Base-by-base conservation (phyloP, 1,140 invertebrate species). In the Dendroctonus ponderosae region DNA sequence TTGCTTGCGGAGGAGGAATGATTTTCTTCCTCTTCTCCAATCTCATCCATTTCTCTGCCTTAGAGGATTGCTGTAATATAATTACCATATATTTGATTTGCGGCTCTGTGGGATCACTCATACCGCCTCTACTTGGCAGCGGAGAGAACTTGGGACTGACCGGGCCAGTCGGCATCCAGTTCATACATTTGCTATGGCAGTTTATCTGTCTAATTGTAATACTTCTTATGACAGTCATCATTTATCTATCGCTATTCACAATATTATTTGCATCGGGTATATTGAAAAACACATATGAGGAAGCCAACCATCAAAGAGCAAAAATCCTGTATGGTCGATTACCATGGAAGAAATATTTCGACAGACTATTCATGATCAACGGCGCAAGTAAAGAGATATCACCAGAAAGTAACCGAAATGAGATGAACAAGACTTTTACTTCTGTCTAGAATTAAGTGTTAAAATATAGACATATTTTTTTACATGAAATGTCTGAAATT, bases 1-100 rank as follows among this genome's bases (percentile, higher is more conserved):
- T 74, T 48, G 56, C 71, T 44, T 63, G 58, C 43, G 26, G 68
- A 15, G 66, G 61, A 12, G 57, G 66, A 4, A 49, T 68, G 56
- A 37, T 65, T 37, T 70, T 66, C 43, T 74, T 71, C 46, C 50
- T 72, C 43, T 12, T 59, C 42, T 62, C 62, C 0, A 61, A 62
- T 42, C 53, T 69, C 8, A 48, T 72, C 43, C 69, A 71, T 49
- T 69, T 66, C 38, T 70, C 68, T 8, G 64, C 71, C 11, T 37
- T 75, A 12, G 72, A 75, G 60, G 72, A 75, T 66, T 70, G 71
- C 64, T 74, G 69, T 48, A 71, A 72, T 50, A 53, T 75, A 37
- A 50, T 70, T 8, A n/a, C 70, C 7, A 70, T 70, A 44, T 71
- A 73, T 67, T 49, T 75, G n/a, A 26, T 73, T 9, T 66, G 68